Conservation (phyloP, 1,140 invertebrate species). For the Dryas iulia region DNA sequence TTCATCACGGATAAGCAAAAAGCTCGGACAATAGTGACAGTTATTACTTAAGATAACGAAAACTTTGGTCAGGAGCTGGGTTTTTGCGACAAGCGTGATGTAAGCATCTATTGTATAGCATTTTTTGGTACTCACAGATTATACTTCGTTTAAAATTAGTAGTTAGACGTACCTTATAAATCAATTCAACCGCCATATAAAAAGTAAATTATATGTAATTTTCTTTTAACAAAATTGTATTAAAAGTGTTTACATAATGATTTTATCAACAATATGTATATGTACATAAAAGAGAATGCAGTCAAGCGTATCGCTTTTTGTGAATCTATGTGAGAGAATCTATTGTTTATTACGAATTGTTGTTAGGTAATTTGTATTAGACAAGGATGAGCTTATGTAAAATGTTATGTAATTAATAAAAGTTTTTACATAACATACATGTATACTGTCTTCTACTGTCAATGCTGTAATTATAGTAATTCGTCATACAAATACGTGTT, state of each 20-base stretch:
- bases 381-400: neutral
- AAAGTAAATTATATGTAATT: neutral
- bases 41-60: slow-evolving; percentile 24
- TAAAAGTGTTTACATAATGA: slow-evolving; percentile 3
- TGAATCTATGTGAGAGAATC: slow-evolving; percentile 5
- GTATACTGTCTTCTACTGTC: too few relatives aligned
- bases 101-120: neutral
- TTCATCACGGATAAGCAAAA: slow-evolving; percentile 39
- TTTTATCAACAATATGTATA: neutral
- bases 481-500: too few relatives aligned
- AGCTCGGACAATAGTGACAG: slow-evolving; percentile 49
- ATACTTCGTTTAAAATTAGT: neutral
- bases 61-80: slow-evolving; percentile 9
- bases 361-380: neutral
- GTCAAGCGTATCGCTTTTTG: neutral
- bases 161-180: too few relatives aligned
- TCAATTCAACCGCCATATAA: neutral
- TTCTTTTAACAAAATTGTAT: neutral
- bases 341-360: neutral
- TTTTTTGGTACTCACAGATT: neutral
- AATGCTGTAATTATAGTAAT: too few relatives aligned
- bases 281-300: neutral
- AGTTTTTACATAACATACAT: neutral
- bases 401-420: neutral
- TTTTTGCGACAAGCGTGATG: slow-evolving; percentile 21